Percentiles rank a stretch among this genome's conserved stretches.
phyloP scores from a whole-genome alignment of 2,113 vertebrate genomes.

The Colinus virginianus region DNA sequence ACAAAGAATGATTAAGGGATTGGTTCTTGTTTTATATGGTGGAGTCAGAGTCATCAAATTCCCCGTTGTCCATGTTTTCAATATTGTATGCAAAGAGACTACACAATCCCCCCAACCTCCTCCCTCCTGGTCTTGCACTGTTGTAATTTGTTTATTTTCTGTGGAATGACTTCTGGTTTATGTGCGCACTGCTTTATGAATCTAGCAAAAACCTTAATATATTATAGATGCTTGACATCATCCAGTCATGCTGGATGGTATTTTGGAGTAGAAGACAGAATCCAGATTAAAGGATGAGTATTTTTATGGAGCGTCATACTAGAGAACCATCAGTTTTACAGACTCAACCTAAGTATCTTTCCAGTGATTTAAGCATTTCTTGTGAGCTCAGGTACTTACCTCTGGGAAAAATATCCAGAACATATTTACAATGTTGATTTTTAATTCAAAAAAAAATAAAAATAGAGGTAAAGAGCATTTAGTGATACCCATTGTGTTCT shows the following conservation, averaged over 20 bases:
- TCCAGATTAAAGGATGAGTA: background rate
- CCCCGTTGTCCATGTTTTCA: background rate
- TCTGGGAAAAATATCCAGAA: background rate
- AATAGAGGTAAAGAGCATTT: background rate
- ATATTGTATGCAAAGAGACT: rapidly evolving
- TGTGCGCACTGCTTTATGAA: background rate
- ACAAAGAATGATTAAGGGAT: background rate
- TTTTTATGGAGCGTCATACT: background rate
- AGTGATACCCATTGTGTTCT: background rate
- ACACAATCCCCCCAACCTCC: background rate
- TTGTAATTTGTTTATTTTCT: background rate
- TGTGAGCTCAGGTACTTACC: background rate
- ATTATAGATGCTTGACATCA: background rate
- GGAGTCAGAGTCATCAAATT: background rate
- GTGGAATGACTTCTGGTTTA: background rate
- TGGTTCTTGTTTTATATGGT: background rate
- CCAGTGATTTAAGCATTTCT: background rate
- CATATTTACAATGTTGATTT: background rate
- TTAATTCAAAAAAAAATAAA: background rate
- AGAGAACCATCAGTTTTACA: background rate
- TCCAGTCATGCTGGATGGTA: rapidly evolving
- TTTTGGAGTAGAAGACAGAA: background rate
- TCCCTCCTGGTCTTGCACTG: background rate
- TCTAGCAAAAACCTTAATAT: background rate
- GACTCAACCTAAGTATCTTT: background rate